A percentile compares a stretch with the other conserved stretches of the same genome.
Conservation (phyloP, 2,888 invertebrate species). For the Catonia carolina region DNA sequence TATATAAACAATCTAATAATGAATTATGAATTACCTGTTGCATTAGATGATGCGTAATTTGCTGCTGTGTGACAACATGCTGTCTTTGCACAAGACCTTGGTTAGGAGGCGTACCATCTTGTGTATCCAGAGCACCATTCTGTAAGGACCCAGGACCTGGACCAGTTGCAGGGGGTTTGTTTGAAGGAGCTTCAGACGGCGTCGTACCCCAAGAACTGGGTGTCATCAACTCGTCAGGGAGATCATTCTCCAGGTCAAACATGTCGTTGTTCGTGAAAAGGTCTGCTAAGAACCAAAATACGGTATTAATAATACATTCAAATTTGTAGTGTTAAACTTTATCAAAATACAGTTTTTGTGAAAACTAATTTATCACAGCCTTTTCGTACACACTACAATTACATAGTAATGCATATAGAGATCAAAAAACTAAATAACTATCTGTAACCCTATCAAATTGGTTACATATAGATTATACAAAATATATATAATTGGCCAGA, state of each 20-base stretch:
- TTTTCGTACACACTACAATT: too few species aligned
- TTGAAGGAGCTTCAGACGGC: conserved; percentile 50
- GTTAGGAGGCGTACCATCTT: conserved; percentile 39
- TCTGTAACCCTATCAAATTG: too few species aligned
- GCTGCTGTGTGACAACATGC: conserved; percentile 32
- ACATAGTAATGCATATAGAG: too few species aligned
- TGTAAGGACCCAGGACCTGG: conserved; percentile 67
- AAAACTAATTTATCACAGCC: too few species aligned
- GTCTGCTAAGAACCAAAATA: conserved; percentile 47
- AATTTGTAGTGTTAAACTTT: too few species aligned
- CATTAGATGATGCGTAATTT: conserved; percentile 24
- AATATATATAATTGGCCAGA: too few species aligned
- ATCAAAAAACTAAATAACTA: too few species aligned
- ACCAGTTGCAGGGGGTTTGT: conserved; percentile 74
- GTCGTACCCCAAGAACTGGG: conserved; percentile 63
- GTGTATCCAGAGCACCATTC: conserved; percentile 44
- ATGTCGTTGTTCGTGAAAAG: conserved; percentile 76
- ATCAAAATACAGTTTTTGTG: too few species aligned
- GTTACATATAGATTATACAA: too few species aligned
- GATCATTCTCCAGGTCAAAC: conserved; percentile 84
- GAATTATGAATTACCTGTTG: conserved; percentile 14
- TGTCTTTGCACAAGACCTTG: conserved; percentile 25
- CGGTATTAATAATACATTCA: neutral
- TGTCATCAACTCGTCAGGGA: conserved; percentile 82
- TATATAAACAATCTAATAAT: too few species aligned